phyloP scores from a whole-genome alignment of 1,140 invertebrate genomes.

The Drosophila oshimai region DNA sequence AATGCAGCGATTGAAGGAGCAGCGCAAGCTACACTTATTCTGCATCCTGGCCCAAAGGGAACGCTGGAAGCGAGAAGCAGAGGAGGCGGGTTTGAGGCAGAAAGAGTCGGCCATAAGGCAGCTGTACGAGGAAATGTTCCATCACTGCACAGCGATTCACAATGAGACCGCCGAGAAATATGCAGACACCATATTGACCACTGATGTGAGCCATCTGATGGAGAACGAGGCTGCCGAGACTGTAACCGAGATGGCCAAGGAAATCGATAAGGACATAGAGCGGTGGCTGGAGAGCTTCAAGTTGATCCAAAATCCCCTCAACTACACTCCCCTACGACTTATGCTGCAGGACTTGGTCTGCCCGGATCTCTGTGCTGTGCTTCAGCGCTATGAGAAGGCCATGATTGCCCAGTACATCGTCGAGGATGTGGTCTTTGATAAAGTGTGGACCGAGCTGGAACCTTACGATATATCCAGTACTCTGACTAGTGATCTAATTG shows the following conservation, averaged over 20 bases:
- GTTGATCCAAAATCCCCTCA: slow-evolving; percentile 68
- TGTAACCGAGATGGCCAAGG: slow-evolving; percentile 84
- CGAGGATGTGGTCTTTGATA: slow-evolving; percentile 56
- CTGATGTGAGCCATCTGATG: slow-evolving; percentile 85
- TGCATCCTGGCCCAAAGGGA: slow-evolving; percentile 87
- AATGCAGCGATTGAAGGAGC: slow-evolving; percentile 87
- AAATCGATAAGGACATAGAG: slow-evolving; percentile 83
- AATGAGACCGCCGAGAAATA: slow-evolving; percentile 86
- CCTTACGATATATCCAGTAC: slow-evolving; percentile 44
- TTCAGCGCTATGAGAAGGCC: slow-evolving; percentile 28
- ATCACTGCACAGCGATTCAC: slow-evolving; percentile 83
- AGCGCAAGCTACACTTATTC: slow-evolving; percentile 88
- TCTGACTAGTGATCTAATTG: slow-evolving; percentile 49
- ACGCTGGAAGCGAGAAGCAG: slow-evolving; percentile 86
- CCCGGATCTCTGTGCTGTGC: slow-evolving; percentile 29
- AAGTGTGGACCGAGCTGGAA: slow-evolving; percentile 45
- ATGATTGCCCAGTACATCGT: slow-evolving; percentile 56
- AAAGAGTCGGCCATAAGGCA: slow-evolving; percentile 85
- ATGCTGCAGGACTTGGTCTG: slow-evolving; percentile 43
- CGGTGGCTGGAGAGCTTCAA: slow-evolving; percentile 83
- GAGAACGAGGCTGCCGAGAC: slow-evolving; percentile 85
- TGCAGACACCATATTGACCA: slow-evolving; percentile 86
- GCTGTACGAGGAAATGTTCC: slow-evolving; percentile 88
- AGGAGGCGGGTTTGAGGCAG: slow-evolving; percentile 87
- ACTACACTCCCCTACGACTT: slow-evolving; percentile 74